Conservation (phyloP, 1,140 invertebrate genomes). For the Lethocerus indicus region DNA sequence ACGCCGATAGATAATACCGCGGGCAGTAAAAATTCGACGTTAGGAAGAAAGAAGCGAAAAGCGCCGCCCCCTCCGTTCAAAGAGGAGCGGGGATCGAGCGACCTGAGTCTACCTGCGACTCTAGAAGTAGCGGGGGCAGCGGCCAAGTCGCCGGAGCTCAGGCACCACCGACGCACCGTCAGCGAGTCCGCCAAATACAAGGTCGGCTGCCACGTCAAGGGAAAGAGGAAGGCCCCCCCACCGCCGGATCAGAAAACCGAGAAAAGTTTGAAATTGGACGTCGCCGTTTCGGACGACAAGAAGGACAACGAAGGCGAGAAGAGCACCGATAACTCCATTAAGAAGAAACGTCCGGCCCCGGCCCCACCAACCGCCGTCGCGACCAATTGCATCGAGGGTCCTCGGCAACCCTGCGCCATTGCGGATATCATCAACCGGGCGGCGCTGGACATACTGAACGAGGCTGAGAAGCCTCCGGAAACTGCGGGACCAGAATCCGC, state of each 20-base stretch:
- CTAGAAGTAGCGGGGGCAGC: background rate
- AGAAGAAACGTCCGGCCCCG: no score
- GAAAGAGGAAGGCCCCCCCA: conserved; percentile 50
- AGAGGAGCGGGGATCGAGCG: background rate
- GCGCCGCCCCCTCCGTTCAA: conserved; percentile 21
- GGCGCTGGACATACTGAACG: no score
- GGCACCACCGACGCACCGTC: conserved; percentile 24
- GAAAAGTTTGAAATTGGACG: background rate
- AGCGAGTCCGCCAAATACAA: conserved; percentile 33
- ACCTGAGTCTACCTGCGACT: background rate
- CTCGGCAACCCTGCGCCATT: no score
- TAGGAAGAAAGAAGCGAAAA: conserved; percentile 21
- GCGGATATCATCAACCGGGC: no score
- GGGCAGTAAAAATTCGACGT: conserved; percentile 16
- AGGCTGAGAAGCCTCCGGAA: no score
- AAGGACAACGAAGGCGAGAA: no score
- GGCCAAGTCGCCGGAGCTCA: background rate
- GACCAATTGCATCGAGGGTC: no score
- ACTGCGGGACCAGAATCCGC: no score
- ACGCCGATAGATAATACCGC: conserved; percentile 5
- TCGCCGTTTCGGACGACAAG: no score
- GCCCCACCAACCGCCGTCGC: no score
- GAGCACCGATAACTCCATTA: no score
- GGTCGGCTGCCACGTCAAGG: conserved; percentile 42
- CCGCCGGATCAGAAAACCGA: conserved; percentile 31